Conservation (phyloP, 2,113 vertebrate species). For the Hippocampus abdominalis region DNA sequence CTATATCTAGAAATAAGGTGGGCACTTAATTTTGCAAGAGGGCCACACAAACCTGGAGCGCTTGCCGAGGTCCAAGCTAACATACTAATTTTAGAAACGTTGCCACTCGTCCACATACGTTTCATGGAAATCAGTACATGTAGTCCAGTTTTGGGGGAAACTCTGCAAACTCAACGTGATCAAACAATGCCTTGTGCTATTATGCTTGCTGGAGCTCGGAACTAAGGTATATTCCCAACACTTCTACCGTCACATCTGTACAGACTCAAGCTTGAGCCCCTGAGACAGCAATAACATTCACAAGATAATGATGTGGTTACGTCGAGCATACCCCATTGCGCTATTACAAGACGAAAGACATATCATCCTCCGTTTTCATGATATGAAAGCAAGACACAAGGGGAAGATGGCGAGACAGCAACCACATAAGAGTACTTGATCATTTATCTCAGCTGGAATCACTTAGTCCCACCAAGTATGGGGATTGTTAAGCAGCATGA, state of each 20-base stretch:
- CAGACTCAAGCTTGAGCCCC: neutral
- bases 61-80: too few relatives aligned
- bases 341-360: conserved; percentile 4
- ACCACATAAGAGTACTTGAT: conserved; percentile 28
- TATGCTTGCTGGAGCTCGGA: neutral
- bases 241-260: conserved; percentile 2
- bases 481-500: conserved; percentile 12
- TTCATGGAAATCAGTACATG: neutral
- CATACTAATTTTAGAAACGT: too few relatives aligned
- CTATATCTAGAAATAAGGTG: too few relatives aligned
- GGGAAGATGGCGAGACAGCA: conserved; percentile 15
- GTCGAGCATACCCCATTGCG: conserved; percentile 3
- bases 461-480: conserved; percentile 12
- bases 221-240: conserved; percentile 1
- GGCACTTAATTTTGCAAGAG: too few relatives aligned
- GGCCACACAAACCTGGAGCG: too few relatives aligned
- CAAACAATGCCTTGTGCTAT: neutral
- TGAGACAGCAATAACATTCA: conserved; percentile 1
- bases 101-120: neutral
- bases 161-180: neutral
- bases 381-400: conserved; percentile 16
- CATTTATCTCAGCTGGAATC: conserved; percentile 21
- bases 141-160: neutral
- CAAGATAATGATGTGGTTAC: conserved; percentile 1
- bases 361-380: conserved; percentile 17